Percentiles rank a stretch among this genome's conserved stretches.
phyloP scores from a whole-genome alignment of 2,113 vertebrate genomes.

The Mellivora capensis region DNA sequence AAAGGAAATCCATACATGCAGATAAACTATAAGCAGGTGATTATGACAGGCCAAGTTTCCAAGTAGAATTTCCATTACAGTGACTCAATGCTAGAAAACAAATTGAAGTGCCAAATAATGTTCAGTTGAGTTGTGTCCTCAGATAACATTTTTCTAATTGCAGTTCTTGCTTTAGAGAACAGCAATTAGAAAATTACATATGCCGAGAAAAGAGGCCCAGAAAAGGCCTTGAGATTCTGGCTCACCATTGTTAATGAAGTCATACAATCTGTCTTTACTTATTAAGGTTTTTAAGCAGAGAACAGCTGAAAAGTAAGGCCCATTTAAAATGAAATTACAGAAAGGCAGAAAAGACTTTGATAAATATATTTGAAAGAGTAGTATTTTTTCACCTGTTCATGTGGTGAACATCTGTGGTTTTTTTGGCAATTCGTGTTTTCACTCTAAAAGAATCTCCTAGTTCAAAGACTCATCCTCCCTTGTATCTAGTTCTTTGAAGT shows the following conservation, averaged over 20 bases:
- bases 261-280: constrained; percentile 73
- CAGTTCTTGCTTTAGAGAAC: constrained; percentile 65
- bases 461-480: constrained; percentile 69
- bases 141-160: constrained; percentile 75
- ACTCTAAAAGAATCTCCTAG: constrained; percentile 57
- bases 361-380: constrained; percentile 64
- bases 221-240: constrained; percentile 61
- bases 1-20: background rate
- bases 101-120: constrained; percentile 63
- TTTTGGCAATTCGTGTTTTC: constrained; percentile 65
- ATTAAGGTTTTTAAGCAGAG: constrained; percentile 63
- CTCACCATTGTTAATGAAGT: constrained; percentile 66
- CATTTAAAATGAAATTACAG: constrained; percentile 70
- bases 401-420: constrained; percentile 72
- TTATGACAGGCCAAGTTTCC: constrained; percentile 46
- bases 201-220: constrained; percentile 51
- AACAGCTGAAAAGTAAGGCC: constrained; percentile 61
- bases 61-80: constrained; percentile 46
- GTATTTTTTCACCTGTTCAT: constrained; percentile 76
- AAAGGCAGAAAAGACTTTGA: constrained; percentile 69
- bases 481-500: constrained; percentile 70
- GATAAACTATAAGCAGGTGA: background rate
- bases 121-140: constrained; percentile 69
- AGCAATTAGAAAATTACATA: constrained; percentile 76
- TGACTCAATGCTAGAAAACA: constrained; percentile 54